phyloP scores from a whole-genome alignment of 2,888 invertebrate genomes.

The Cristatella mucedo region DNA sequence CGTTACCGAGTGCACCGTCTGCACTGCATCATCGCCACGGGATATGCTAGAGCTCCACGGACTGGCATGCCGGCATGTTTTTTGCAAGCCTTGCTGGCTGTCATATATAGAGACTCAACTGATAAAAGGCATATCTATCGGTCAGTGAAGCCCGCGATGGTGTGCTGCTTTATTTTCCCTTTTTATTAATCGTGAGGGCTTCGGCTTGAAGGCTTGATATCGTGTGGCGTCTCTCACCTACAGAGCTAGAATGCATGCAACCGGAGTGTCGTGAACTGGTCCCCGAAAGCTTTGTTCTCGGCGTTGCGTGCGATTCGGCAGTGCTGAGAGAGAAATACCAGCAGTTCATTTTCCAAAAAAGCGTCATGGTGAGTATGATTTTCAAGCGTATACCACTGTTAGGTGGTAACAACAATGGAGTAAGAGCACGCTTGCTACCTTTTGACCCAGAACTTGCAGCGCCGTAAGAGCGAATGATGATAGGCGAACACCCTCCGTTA shows the following conservation, averaged over 20 bases:
- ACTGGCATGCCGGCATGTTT: constrained; percentile 74
- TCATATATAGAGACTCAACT: constrained; percentile 92
- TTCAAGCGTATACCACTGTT: constrained; percentile 3
- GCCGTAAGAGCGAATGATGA: too few relatives aligned
- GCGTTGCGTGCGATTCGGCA: constrained; percentile 61
- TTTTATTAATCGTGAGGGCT: not conserved
- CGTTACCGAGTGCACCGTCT: too few relatives aligned
- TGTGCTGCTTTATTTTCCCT: not conserved
- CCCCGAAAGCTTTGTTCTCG: constrained; percentile 87
- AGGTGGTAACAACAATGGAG: constrained; percentile 6
- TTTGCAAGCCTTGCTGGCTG: constrained; percentile 91
- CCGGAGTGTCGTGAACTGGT: constrained; percentile 78
- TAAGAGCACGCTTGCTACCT: too few relatives aligned
- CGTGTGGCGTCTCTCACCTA: constrained; percentile 18
- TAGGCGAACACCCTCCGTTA: too few relatives aligned
- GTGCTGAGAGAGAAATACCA: constrained; percentile 83
- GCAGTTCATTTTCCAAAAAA: constrained; percentile 84
- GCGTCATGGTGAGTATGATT: constrained; percentile 58
- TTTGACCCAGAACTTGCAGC: too few relatives aligned
- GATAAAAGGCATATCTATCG: constrained; percentile 59
- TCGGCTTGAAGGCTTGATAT: not conserved
- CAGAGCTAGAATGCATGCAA: constrained; percentile 92
- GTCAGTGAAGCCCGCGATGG: constrained; percentile 31
- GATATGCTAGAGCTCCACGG: too few relatives aligned
- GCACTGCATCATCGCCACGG: too few relatives aligned